Evolutionary conservation across 2,797 vertebrate genomes (phyloP), one percentile per base, ranked within the genome.

Genomic region (Thaleichthys pacificus): DNA sequence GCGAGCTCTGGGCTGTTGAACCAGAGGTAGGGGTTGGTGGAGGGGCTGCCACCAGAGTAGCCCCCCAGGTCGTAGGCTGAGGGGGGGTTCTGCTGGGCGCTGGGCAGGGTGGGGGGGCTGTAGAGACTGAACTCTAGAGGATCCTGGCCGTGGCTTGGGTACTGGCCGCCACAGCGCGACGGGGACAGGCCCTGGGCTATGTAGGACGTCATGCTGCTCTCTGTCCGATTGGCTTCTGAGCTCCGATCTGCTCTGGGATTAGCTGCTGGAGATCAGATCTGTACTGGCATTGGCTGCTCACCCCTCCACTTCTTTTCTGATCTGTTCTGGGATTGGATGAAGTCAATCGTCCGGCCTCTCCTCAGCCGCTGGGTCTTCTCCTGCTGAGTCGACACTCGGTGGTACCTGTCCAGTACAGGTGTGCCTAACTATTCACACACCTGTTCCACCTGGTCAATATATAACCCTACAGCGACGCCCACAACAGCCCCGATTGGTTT

Each of bases 71-170:
- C 95, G 0, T 94, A 94, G 82, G 92, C 89, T 63, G 93, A 87
- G 0, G 83, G 80, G 12, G 80, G 58, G 9, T 66, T 69, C 74
- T 82, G 83, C 0, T 93, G 91, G 9, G 93, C 90, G 24, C 94
- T 94, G 5, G 94, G 92, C 71, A 92, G 61, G 6, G 90, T 90
- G 69, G 94, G 94, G 0, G 94, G 92, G 4, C 94, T 93, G 89
- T 96, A 97, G 61, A 97, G 91, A 71, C 90, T 96, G 93, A 96
- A 95, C 87, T 97, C 95, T 0, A 93, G 94, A 19, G 93, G 89
- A 8, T 97, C 95, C 75, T 96, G 92, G 62, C 93, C 94, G 65
- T 96, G 92, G 63, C 77, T 95, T 35, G 93, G 93, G 73, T 95
- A 95, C 9, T 95, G 95, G 17, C 93, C 51, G 61, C 91, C 91